Evolutionary conservation across 2,888 invertebrate genomes (phyloP), one percentile per base, ranked within the genome.

Genomic region (Sisyra terminalis): DNA sequence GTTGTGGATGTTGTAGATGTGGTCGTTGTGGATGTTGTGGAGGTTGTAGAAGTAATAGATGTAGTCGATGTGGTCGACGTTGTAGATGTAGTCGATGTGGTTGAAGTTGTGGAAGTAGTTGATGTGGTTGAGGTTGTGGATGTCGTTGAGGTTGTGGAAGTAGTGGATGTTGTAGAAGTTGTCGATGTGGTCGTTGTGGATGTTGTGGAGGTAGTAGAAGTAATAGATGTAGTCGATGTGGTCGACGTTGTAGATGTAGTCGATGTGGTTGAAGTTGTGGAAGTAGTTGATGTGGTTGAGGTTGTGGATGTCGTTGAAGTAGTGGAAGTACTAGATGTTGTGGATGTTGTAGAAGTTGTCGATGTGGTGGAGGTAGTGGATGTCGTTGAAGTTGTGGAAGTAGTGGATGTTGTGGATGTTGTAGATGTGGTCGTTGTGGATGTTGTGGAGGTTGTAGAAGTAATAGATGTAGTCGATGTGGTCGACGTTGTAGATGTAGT

Each of bases 111-210:
- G n/a, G n/a, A n/a, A n/a, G n/a, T n/a, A n/a, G n/a, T n/a, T n/a
- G n/a, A n/a, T 29, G n/a, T n/a, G n/a, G 63, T 61, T 2, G 67
- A 66, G 1, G 59, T 55, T 3, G 60, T 58, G 24, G 52, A 65
- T 57, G 65, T 14, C 10, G 10, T 10, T 1, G 10, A 44, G 42
- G 36, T 44, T 40, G 13, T 35, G 40, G 18, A 3, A 30, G 46
- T 17, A 6, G 32, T 6, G 4, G 44, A 38, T 2, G 18, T 31
- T 24, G 44, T 45, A 9, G 36, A 29, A 3, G 44, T 40, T 18
- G 40, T 36, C 10, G 51, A 45, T 13, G 50, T 45, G 8, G 48
- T 32, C 7, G 46, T 31, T 2, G 51, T 37, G 4, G 49, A 43
- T 7, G 49, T 46, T n/a, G 49, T 37, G 6, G 51, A 45, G 29